Conservation (phyloP, 2,113 vertebrate genomes). For the Plecturocebus donacophilus region DNA sequence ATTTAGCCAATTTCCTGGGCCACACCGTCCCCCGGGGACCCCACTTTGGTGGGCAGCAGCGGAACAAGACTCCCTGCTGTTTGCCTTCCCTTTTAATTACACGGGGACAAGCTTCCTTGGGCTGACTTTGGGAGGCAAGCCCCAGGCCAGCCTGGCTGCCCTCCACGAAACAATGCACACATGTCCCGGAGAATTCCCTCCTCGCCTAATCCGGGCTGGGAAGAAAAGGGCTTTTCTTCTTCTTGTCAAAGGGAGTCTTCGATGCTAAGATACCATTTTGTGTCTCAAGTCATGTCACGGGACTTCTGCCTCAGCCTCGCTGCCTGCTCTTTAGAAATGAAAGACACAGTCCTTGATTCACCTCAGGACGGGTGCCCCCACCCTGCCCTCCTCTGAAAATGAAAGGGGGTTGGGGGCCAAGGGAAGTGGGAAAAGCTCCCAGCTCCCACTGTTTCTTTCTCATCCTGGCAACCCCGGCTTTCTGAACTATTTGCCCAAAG, state of each 20-base stretch:
- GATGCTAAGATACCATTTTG: conserved; percentile 93
- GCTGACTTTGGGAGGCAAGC: conserved; percentile 71
- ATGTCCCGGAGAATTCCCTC: conserved; percentile 84
- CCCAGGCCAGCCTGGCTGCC: conserved; percentile 69
- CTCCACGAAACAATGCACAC: conserved; percentile 81
- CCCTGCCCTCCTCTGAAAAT: conserved; percentile 45
- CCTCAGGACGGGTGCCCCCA: conserved; percentile 85
- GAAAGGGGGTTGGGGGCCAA: conserved; percentile 82
- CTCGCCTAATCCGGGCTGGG: conserved; percentile 80
- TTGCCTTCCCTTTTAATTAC: conserved; percentile 74
- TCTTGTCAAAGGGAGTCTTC: conserved; percentile 80
- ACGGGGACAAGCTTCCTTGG: conserved; percentile 63
- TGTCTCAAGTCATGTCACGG: conserved; percentile 95
- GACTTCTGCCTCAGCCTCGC: conserved; percentile 90
- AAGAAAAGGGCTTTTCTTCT: conserved; percentile 85
- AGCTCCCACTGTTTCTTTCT: conserved; percentile 86
- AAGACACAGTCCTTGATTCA: conserved; percentile 87
- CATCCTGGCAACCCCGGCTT: conserved; percentile 90
- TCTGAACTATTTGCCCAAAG: conserved; percentile 94
- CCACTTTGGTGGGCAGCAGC: conserved; percentile 72
- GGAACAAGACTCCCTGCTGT: conserved; percentile 75
- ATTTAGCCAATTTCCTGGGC: conserved; percentile 77
- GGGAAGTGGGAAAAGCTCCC: conserved; percentile 74
- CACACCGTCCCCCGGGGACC: conserved; percentile 40
- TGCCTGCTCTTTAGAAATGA: conserved; percentile 90